Conservation (phyloP, 2,888 invertebrate species). For the Brassicogethes aeneus region DNA sequence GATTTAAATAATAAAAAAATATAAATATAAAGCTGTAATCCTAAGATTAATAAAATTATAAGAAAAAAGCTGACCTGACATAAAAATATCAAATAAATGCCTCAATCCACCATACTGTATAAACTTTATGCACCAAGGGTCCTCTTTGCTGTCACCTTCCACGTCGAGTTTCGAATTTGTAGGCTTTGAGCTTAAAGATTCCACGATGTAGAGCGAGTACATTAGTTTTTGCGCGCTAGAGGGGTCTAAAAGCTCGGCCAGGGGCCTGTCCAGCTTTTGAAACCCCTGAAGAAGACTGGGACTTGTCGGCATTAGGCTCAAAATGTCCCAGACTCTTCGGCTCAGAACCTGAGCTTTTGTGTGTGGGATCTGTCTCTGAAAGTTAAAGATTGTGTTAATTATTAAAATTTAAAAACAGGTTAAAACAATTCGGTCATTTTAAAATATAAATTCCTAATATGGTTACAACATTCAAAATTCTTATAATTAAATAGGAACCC, state of each 20-base stretch:
- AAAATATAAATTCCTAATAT: not conserved
- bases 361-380: conserved; percentile 60
- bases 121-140: conserved; percentile 67
- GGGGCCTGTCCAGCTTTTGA: conserved; percentile 61
- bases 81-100: conserved; percentile 85
- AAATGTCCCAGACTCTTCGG: conserved; percentile 88
- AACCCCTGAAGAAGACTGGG: conserved; percentile 78
- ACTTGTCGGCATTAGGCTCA: conserved; percentile 85
- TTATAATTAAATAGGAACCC: too few species aligned
- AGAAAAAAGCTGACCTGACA: conserved; percentile 56
- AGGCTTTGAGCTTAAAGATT: conserved; percentile 48
- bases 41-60: conserved; percentile 2
- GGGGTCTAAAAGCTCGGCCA: conserved; percentile 74
- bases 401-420: too few species aligned
- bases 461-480: too few species aligned
- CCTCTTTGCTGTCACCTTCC: conserved; percentile 22
- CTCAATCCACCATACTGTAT: conserved; percentile 81
- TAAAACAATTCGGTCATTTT: conserved; percentile 6
- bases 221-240: conserved; percentile 88
- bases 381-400: conserved; percentile 19
- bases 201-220: conserved; percentile 90
- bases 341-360: conserved; percentile 85
- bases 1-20: not conserved
- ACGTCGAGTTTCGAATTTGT: not conserved
- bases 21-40: conserved; percentile 5